phyloP scores from a whole-genome alignment of 1,140 invertebrate species.

The Zaprionus davidi region DNA sequence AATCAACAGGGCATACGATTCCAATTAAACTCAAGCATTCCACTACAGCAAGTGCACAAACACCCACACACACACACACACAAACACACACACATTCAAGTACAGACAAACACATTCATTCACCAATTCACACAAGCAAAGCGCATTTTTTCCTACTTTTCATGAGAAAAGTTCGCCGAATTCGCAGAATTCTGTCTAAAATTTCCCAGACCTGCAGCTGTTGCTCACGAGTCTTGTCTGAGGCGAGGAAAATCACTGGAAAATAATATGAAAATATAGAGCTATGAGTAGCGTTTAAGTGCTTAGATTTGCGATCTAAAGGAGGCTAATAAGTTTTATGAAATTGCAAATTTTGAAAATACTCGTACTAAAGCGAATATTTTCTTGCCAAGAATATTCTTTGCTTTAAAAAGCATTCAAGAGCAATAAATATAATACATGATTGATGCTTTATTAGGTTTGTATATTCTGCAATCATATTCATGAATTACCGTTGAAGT shows the following conservation, averaged over 20 bases:
- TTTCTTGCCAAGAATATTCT: not conserved
- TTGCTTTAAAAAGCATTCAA: not conserved
- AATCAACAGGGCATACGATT: conserved; percentile 77
- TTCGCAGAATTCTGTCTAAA: conserved; percentile 2
- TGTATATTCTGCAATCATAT: too few species aligned
- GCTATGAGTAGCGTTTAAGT: not conserved
- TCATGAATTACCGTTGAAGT: not conserved
- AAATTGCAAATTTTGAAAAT: not conserved
- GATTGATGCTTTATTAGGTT: too few species aligned
- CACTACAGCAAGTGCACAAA: conserved; percentile 52
- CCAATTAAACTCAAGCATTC: conserved; percentile 81
- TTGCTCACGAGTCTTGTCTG: not conserved
- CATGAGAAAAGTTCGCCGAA: conserved; percentile 10
- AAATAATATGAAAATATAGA: not conserved
- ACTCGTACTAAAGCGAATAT: too few species aligned
- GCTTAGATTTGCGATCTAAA: not conserved
- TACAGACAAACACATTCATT: not conserved
- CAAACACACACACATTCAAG: not conserved
- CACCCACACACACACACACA: conserved; percentile 3
- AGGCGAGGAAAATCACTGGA: not conserved
- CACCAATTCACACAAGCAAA: conserved; percentile 1
- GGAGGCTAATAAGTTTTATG: not conserved
- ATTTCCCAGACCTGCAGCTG: not conserved
- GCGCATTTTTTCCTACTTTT: conserved; percentile 8
- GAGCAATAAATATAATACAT: not conserved